Conservation (phyloP, 2,888 invertebrate species). For the Campoplex nolae region DNA sequence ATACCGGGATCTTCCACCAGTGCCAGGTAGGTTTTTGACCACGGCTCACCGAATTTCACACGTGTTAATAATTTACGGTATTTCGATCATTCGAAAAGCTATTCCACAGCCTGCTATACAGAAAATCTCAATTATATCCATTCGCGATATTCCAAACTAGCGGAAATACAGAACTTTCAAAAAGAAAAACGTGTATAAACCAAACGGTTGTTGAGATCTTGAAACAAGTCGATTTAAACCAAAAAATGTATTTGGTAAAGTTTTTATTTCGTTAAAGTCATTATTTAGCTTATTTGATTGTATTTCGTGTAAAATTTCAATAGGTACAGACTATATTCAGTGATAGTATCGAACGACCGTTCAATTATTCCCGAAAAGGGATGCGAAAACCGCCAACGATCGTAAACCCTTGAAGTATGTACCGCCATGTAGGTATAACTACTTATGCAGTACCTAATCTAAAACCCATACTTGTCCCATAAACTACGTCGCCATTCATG, state of each 20-base stretch:
- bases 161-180: not conserved
- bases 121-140: not conserved
- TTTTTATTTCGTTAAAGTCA: not conserved
- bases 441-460: slow-evolving; percentile 75
- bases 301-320: not conserved
- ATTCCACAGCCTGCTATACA: not conserved
- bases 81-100: not conserved
- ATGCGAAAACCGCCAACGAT: slow-evolving; percentile 59
- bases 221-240: not conserved
- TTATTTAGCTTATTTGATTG: not conserved
- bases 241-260: not conserved
- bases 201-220: not conserved
- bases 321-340: not conserved
- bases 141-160: not conserved
- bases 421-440: slow-evolving; percentile 38
- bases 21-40: not conserved
- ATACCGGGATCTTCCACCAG: not conserved
- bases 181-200: not conserved
- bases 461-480: slow-evolving; percentile 82
- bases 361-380: slow-evolving; percentile 36
- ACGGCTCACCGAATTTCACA: not conserved
- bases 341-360: slow-evolving; percentile 12
- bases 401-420: slow-evolving; percentile 25
- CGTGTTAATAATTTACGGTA: not conserved
- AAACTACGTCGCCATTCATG: slow-evolving; percentile 80